Evolutionary conservation across 2,888 invertebrate genomes (phyloP).

Genomic region (Acrocyrtus sp.): DNA sequence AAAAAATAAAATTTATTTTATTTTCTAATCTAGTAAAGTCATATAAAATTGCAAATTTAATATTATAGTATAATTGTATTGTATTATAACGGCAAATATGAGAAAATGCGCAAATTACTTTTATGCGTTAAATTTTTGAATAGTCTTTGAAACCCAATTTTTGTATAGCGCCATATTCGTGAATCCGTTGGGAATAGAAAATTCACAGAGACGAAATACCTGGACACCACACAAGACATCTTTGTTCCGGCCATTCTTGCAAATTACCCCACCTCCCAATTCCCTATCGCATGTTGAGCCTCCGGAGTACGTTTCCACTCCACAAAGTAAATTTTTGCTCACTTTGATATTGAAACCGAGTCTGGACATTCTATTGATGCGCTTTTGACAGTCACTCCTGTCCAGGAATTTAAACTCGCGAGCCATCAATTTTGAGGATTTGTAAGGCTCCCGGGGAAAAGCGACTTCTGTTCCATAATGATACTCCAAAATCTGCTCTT

Average conservation of each 20-base stretch:
- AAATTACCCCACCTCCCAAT: constrained; percentile 29
- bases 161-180: neutral
- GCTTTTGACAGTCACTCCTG: constrained; percentile 7
- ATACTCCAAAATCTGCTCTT: neutral
- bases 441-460: constrained; percentile 7
- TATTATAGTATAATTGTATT: too few species aligned
- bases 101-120: too few species aligned
- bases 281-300: constrained; percentile 33
- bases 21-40: too few species aligned
- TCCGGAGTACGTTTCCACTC: constrained; percentile 29
- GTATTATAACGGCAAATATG: too few species aligned
- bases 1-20: too few species aligned
- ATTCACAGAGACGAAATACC: constrained; percentile 11
- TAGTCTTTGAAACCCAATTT: too few species aligned
- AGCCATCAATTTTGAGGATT: neutral
- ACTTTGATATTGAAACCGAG: neutral
- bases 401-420: constrained; percentile 18
- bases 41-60: too few species aligned
- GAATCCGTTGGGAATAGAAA: constrained; percentile 28
- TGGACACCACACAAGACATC: constrained; percentile 39
- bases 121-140: too few species aligned
- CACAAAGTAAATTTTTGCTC: constrained; percentile 20
- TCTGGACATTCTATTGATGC: constrained; percentile 12
- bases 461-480: neutral
- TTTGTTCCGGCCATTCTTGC: neutral